Evolutionary conservation across 2,888 invertebrate species (phyloP), one percentile per base, ranked within the genome.

Genomic region (Polymixis lichenea): DNA sequence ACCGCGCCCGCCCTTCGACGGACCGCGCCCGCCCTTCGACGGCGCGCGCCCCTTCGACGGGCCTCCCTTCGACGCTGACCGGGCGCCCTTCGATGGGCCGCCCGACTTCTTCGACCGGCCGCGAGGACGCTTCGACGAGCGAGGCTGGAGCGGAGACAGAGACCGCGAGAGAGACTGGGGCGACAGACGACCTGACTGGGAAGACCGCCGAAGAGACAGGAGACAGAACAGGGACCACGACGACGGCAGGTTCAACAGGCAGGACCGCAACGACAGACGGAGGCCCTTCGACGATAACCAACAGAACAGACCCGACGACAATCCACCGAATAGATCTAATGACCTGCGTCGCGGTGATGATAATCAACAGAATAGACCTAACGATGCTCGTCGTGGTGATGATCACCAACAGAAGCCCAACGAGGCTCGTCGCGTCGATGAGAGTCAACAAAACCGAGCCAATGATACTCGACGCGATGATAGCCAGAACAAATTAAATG

Each of bases 101-200:
- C 94, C 95, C 0, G 95, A 95, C 58, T 95, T 92, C 91, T 96
- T 94, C 85, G 96, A 96, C 38, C 91, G 96, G 67, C 94, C 76
- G 2, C 90, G 95, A 75, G 90, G 95, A 69, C 91, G 95, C 55
- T 96, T 95, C 83, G 96, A 96, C 2, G 96, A 96, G 1, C 89
- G 95, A 55, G 92, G 91, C 0, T 94, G 95, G 96, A 93, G 92
- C 66, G 92, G 93, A n/a, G 93, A 94, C 19, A 81, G 92, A 6
- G 93, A 93, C 3, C 86, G 92, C 71, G 89, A 93, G 13, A 86
- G 88, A 2, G 93, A 93, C 70, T 90, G 95, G 92, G 91, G 92
- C 53, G 92, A 93, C 70, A 84, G 93, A 51, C 86, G 93, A 56
- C 90, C 88, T 62, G 94, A 93, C 43, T 94, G 94, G 93, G 94